These are phyloP conservation scores for Metacarcinus magister DNA, from an alignment of 2,888 invertebrate species.

Conservation along the genomic window DNA sequence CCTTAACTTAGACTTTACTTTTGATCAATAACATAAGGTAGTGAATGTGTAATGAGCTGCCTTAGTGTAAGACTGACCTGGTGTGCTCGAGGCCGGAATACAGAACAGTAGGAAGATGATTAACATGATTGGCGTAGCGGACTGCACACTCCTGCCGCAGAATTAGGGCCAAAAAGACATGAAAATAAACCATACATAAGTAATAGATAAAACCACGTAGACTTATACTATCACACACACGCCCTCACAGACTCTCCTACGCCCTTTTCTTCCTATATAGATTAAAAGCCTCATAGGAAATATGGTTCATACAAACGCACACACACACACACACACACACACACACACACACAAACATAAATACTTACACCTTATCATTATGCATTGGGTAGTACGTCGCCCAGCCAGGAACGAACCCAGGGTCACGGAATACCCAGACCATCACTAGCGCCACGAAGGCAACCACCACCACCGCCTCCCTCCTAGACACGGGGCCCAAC, in stretches of 20 bases:
- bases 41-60: no score
- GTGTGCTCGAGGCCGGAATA: conserved; percentile 88
- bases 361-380: conserved; percentile 56
- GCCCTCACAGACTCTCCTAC: no score
- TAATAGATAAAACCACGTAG: no score
- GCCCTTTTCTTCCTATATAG: no score
- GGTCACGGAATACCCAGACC: conserved; percentile 95
- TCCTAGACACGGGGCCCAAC: conserved; percentile 91
- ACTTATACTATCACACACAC: no score
- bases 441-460: conserved; percentile 90
- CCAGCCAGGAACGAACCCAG: conserved; percentile 95
- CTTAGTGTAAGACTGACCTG: not conserved
- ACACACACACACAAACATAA: not conserved
- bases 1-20: no score
- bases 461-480: conserved; percentile 88
- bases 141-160: conserved; percentile 83
- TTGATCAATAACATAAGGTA: no score
- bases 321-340: not conserved
- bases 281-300: no score
- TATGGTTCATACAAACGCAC: not conserved
- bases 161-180: not conserved
- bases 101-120: conserved; percentile 93
- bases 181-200: no score
- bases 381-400: conserved; percentile 62
- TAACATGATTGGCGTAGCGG: conserved; percentile 89